These are phyloP conservation scores for Isichthys henryi DNA, from an alignment of 2,113 vertebrate species.

Conservation along the genomic window DNA sequence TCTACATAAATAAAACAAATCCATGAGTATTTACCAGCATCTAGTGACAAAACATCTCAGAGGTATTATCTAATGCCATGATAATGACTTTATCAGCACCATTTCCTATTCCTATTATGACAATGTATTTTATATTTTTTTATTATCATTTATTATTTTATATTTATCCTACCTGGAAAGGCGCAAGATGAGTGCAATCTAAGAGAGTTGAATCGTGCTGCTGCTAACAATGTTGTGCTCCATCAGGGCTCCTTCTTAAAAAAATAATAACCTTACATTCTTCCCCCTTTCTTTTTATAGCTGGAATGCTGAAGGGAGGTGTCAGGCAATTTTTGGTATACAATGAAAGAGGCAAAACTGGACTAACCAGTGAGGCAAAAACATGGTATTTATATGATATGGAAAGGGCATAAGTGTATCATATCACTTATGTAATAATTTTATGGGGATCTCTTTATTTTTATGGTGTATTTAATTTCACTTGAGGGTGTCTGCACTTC, in stretches of 20 bases:
- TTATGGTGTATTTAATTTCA: not conserved
- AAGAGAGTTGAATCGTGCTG: not conserved
- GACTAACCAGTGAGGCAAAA: conserved; percentile 31
- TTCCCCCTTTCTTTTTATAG: not conserved
- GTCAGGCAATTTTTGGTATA: not conserved
- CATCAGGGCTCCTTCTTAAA: not conserved
- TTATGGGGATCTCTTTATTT: not conserved
- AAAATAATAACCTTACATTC: not conserved
- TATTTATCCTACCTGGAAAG: not conserved
- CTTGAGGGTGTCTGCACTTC: not conserved
- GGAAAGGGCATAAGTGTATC: not conserved
- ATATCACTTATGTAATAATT: not conserved
- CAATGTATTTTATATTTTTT: not conserved
- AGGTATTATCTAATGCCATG: not conserved
- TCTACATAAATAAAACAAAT: not conserved
- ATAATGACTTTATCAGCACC: not conserved
- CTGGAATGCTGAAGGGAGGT: not conserved
- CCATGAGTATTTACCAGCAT: not conserved
- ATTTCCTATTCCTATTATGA: not conserved
- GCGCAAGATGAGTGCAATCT: not conserved
- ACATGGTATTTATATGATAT: not conserved
- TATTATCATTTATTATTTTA: not conserved
- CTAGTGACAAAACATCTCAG: not conserved
- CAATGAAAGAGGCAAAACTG: conserved; percentile 46
- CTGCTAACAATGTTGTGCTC: not conserved